Percentiles rank a stretch among this genome's conserved stretches.
These are phyloP conservation scores for Craseonycteris thonglongyai DNA, from an alignment of 2,113 vertebrate genomes.

Conservation along the genomic window DNA sequence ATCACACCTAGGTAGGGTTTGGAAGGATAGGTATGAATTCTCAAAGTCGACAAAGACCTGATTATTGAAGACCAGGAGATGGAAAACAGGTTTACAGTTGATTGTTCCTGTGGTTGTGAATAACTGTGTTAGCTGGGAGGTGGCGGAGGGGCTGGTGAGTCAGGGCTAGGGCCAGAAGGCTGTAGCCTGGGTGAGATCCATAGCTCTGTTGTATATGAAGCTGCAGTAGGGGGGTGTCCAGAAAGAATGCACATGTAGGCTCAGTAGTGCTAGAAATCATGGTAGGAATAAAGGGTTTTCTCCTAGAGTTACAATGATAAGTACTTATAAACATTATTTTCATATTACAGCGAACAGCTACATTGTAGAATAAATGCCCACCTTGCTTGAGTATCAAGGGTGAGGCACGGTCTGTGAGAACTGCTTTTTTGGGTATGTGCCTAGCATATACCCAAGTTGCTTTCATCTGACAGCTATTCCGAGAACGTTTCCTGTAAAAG, in stretches of 20 bases:
- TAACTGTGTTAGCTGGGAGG: background rate
- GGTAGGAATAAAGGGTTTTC: background rate
- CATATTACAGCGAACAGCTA: background rate
- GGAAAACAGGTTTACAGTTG: background rate
- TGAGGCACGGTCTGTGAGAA: background rate
- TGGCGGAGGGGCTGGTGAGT: background rate
- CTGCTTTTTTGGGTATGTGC: background rate
- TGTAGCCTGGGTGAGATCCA: background rate
- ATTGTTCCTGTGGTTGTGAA: background rate
- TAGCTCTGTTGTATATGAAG: background rate
- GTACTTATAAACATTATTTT: background rate
- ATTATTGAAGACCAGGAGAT: background rate
- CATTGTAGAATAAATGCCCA: background rate
- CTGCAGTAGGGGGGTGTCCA: background rate
- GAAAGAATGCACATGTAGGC: background rate
- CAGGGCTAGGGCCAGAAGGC: rapidly evolving
- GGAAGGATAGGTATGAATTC: background rate
- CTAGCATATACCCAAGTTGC: no score
- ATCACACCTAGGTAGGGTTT: background rate
- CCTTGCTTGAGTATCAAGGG: background rate
- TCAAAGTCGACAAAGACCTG: background rate
- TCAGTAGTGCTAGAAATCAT: background rate
- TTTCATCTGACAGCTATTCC: background rate
- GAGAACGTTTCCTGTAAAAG: background rate
- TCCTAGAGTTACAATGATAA: background rate